Conservation (phyloP, 2,113 vertebrate species). For the Ciconia boyciana region DNA sequence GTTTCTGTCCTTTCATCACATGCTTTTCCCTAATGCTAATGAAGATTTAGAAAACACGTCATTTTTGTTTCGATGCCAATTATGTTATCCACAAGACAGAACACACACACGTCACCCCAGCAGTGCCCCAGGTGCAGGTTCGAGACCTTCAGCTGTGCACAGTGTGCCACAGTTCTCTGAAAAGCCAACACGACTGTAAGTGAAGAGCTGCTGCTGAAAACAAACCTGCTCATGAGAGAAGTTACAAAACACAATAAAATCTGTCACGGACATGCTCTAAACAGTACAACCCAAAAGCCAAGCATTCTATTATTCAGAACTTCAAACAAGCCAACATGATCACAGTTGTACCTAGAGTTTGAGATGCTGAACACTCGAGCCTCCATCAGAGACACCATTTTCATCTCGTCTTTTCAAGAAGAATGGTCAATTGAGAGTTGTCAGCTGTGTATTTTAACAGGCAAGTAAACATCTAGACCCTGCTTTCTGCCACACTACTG, state of each 20-base stretch:
- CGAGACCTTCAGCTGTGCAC: constrained; percentile 25
- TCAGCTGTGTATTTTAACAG: constrained; percentile 41
- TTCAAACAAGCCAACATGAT: not conserved
- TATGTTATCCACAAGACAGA: not conserved
- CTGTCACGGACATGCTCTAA: constrained; percentile 34
- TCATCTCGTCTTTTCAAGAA: not conserved
- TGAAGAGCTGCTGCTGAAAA: constrained; percentile 48
- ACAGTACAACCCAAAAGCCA: constrained; percentile 35
- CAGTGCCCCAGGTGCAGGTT: constrained; percentile 1
- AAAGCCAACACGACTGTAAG: constrained; percentile 26
- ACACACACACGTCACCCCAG: not conserved
- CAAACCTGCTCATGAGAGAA: constrained; percentile 44
- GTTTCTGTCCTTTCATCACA: not conserved
- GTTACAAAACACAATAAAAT: constrained; percentile 17
- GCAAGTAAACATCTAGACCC: constrained; percentile 30
- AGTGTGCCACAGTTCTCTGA: not conserved
- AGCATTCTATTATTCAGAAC: constrained; percentile 23
- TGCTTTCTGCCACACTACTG: constrained; percentile 12
- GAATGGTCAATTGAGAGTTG: constrained; percentile 26
- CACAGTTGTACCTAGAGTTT: constrained; percentile 3
- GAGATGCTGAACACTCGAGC: constrained; percentile 8
- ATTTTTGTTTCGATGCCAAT: not conserved
- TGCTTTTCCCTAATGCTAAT: not conserved
- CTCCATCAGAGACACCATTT: not conserved
- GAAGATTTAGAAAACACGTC: not conserved